phyloP scores from a whole-genome alignment of 2,888 invertebrate species.

The Adelphocoris suturalis region DNA sequence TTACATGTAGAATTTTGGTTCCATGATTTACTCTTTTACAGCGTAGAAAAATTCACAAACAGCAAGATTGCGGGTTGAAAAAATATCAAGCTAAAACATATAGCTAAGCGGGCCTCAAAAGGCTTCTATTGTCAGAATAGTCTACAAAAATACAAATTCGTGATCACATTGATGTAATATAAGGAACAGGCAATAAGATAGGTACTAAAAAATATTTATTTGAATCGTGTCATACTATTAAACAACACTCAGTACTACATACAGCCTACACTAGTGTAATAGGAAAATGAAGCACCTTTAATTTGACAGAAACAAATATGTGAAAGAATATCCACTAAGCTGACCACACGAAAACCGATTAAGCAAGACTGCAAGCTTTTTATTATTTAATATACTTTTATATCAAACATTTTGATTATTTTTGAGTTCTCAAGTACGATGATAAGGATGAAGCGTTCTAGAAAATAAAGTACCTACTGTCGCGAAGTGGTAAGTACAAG shows the following conservation, averaged over 20 bases:
- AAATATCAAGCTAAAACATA: neutral
- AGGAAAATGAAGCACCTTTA: conserved; percentile 12
- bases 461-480: neutral
- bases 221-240: neutral
- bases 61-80: neutral
- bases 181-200: conserved; percentile 20
- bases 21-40: neutral
- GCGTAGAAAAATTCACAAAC: neutral
- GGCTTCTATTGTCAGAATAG: conserved; percentile 19
- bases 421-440: neutral
- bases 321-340: neutral
- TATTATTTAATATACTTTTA: neutral
- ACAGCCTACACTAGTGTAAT: neutral
- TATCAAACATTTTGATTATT: neutral
- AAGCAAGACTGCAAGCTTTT: neutral
- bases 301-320: neutral
- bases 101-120: conserved; percentile 21
- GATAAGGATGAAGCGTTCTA: neutral
- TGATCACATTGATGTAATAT: conserved; percentile 32
- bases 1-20: neutral
- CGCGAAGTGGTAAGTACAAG: neutral
- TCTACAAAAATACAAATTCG: conserved; percentile 18
- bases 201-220: neutral
- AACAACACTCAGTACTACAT: neutral
- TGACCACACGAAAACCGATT: neutral